phyloP scores from a whole-genome alignment of 2,797 vertebrate genomes.

The Periparus ater region DNA sequence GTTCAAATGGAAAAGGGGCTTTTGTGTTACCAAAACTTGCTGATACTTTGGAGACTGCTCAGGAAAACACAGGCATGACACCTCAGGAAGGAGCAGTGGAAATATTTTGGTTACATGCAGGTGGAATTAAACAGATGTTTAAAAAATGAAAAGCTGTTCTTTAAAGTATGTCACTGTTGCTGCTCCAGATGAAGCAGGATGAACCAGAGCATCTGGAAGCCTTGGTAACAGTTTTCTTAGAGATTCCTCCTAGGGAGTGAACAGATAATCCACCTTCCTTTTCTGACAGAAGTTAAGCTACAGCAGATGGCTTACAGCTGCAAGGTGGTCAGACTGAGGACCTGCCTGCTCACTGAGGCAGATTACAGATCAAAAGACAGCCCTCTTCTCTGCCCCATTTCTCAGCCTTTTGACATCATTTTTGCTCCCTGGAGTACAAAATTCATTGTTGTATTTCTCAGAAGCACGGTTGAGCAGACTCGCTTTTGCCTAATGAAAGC shows the following conservation, averaged over 20 bases:
- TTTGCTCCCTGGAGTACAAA: neutral
- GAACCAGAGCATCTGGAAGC: conserved; percentile 56
- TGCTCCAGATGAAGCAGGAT: conserved; percentile 32
- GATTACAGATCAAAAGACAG: neutral
- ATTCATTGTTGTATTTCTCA: neutral
- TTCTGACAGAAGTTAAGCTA: conserved; percentile 23
- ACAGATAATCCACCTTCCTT: conserved; percentile 33
- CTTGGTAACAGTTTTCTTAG: conserved; percentile 62
- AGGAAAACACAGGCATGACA: conserved; percentile 19
- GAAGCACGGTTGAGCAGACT: neutral
- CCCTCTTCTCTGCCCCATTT: conserved; percentile 3
- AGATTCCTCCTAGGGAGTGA: conserved; percentile 12
- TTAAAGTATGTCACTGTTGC: neutral
- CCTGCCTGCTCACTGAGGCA: neutral
- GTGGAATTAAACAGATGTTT: conserved; percentile 63
- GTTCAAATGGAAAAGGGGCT: conserved; percentile 29
- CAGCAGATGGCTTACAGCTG: conserved; percentile 10
- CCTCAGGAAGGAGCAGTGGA: conserved; percentile 44
- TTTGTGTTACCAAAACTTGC: conserved; percentile 4
- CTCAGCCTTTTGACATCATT: neutral
- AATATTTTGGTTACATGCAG: conserved; percentile 49
- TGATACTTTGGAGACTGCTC: neutral
- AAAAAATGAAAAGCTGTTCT: conserved; percentile 31
- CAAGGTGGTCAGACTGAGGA: neutral
- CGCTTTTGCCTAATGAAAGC: neutral